Evolutionary conservation across 2,797 vertebrate genomes (phyloP).

Genomic region (Rhynchotus rufescens): DNA sequence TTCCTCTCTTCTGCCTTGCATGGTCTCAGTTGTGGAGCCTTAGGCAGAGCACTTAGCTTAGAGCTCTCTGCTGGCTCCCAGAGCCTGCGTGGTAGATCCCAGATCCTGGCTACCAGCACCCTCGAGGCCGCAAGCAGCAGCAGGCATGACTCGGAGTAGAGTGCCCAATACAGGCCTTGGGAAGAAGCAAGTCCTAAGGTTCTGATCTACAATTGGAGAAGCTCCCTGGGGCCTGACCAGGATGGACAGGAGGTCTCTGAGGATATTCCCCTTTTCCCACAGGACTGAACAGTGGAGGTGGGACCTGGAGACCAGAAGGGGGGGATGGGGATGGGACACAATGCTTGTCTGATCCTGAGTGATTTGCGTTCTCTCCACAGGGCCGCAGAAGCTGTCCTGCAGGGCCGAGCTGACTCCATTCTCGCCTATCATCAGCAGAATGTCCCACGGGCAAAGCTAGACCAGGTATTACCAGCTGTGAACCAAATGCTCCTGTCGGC

Average conservation of each 20-base stretch:
- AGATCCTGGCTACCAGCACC: neutral
- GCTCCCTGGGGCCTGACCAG: neutral
- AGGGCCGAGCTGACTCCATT: slow-evolving; percentile 94
- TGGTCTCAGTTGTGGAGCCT: accelerated
- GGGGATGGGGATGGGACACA: neutral
- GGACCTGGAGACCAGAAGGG: neutral
- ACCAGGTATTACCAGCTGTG: slow-evolving; percentile 83
- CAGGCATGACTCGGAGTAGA: neutral
- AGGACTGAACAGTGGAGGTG: neutral
- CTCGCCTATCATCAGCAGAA: slow-evolving; percentile 98
- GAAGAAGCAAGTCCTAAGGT: neutral
- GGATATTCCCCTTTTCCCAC: neutral
- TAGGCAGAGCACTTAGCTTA: neutral
- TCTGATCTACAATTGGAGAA: neutral
- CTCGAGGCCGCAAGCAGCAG: neutral
- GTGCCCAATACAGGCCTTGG: neutral
- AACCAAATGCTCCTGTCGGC: neutral
- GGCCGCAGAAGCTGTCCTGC: slow-evolving; percentile 94
- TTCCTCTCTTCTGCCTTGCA: neutral
- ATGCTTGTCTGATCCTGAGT: neutral
- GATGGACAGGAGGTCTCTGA: neutral
- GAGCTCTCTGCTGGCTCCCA: neutral
- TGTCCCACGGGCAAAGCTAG: slow-evolving; percentile 90
- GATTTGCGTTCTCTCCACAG: slow-evolving; percentile 73
- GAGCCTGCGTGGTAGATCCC: neutral